Evolutionary conservation across 2,113 vertebrate species (phyloP).

Genomic region (Cavia aperea): DNA sequence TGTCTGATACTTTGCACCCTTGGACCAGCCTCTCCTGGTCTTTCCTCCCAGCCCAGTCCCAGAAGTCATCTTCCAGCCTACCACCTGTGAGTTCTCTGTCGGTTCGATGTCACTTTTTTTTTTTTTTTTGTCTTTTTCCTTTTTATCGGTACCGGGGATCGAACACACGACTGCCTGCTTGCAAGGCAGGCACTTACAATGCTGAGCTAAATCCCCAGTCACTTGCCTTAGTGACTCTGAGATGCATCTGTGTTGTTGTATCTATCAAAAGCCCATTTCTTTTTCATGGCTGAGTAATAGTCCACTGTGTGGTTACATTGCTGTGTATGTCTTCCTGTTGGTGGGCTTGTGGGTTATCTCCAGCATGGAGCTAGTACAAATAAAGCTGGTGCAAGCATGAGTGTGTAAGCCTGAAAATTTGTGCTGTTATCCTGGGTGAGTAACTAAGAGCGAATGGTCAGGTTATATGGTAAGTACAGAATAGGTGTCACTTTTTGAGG

Average conservation of each 20-base stretch:
- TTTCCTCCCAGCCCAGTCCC: not conserved
- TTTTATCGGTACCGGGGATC: too few relatives aligned
- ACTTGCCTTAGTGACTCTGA: not conserved
- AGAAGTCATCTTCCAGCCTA: not conserved
- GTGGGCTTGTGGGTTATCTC: not conserved
- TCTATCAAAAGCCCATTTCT: not conserved
- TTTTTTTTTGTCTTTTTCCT: too few relatives aligned
- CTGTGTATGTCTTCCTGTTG: not conserved
- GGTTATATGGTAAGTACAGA: not conserved
- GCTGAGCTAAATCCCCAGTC: too few relatives aligned
- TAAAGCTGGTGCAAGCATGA: not conserved
- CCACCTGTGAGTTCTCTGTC: not conserved
- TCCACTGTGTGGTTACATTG: not conserved
- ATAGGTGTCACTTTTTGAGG: not conserved
- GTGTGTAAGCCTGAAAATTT: too few relatives aligned
- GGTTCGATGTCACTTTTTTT: too few relatives aligned
- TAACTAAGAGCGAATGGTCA: not conserved
- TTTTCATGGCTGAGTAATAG: not conserved
- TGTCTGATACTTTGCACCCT: not conserved
- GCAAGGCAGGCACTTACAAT: too few relatives aligned
- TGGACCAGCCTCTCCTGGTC: not conserved
- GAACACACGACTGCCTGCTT: too few relatives aligned
- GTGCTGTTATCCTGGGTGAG: not conserved
- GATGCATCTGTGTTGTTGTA: not conserved
- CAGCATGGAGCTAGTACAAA: too few relatives aligned